Evolutionary conservation across 2,888 invertebrate species (phyloP).

Genomic region (Sarcophaga carnaria): DNA sequence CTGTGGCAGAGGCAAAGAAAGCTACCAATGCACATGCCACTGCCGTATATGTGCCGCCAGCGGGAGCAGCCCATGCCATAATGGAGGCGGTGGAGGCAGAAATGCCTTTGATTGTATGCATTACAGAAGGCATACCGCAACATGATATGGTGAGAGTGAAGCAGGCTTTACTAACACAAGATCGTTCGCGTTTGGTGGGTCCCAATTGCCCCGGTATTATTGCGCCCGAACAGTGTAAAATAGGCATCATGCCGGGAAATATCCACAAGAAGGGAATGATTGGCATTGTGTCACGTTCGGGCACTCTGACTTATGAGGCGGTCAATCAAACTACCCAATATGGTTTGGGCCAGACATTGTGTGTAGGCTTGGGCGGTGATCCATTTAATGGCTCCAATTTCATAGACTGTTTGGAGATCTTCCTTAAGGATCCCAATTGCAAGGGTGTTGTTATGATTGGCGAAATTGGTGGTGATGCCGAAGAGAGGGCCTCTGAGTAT

Average conservation of each 20-base stretch:
- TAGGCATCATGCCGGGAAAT: slow-evolving; percentile 99
- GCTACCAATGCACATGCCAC: slow-evolving; percentile 93
- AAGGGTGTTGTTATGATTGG: slow-evolving; percentile 98
- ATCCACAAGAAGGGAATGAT: slow-evolving; percentile 96
- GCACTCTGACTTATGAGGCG: slow-evolving; percentile 99
- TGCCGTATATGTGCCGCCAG: slow-evolving; percentile 98
- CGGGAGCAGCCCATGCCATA: slow-evolving; percentile 93
- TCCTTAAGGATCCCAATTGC: slow-evolving; percentile 95
- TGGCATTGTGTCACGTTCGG: slow-evolving; percentile 97
- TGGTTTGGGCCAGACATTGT: slow-evolving; percentile 96
- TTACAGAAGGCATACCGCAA: slow-evolving; percentile 98
- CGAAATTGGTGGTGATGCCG: slow-evolving; percentile 99
- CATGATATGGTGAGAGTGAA: slow-evolving; percentile 99
- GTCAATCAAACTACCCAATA: slow-evolving; percentile 97
- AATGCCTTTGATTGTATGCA: slow-evolving; percentile 97
- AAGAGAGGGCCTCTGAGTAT: slow-evolving; percentile 97
- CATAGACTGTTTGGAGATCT: slow-evolving; percentile 97
- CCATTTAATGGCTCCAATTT: slow-evolving; percentile 99
- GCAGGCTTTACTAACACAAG: slow-evolving; percentile 91
- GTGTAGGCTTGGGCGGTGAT: slow-evolving; percentile 99
- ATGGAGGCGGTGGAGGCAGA: slow-evolving; percentile 97
- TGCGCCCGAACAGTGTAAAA: slow-evolving; percentile 97
- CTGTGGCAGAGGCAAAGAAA: slow-evolving; percentile 88
- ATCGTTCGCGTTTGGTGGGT: slow-evolving; percentile 95
- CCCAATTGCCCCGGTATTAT: slow-evolving; percentile 99